Percentiles rank a stretch among this genome's conserved stretches.
Evolutionary conservation across 2,888 invertebrate species (phyloP).

Genomic region (Athripsodes cinereus): DNA sequence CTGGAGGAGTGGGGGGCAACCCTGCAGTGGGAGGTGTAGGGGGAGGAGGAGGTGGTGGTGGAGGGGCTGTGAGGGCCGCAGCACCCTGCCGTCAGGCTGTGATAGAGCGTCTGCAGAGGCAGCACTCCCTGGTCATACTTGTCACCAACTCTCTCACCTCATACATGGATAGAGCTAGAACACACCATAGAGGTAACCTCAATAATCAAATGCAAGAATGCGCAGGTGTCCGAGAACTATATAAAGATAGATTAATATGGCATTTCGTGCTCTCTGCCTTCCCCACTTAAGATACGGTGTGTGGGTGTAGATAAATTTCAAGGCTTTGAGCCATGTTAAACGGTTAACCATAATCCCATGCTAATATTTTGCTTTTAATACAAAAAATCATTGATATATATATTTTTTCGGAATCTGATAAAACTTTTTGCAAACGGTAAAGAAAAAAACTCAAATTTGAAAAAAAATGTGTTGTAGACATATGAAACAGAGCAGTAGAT

Average conservation of each 20-base stretch:
- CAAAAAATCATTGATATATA: too few relatives aligned
- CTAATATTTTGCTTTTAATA: not conserved
- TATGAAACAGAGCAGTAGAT: too few relatives aligned
- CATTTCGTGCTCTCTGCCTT: too few relatives aligned
- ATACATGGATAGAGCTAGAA: constrained; percentile 84
- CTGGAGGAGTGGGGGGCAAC: constrained; percentile 42
- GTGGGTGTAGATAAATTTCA: too few relatives aligned
- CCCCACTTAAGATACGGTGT: too few relatives aligned
- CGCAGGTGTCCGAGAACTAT: too few relatives aligned
- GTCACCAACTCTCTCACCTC: constrained; percentile 87
- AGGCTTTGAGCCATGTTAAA: too few relatives aligned
- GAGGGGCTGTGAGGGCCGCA: constrained; percentile 13
- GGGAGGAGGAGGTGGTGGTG: constrained; percentile 31
- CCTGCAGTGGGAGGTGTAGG: constrained; percentile 33
- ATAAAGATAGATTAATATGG: too few relatives aligned
- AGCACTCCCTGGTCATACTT: constrained; percentile 88
- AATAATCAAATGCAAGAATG: not conserved
- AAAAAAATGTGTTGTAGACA: too few relatives aligned
- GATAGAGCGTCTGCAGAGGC: constrained; percentile 84
- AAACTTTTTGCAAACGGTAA: too few relatives aligned
- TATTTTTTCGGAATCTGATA: too few relatives aligned
- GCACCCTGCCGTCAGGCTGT: constrained; percentile 60
- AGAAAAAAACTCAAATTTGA: too few relatives aligned
- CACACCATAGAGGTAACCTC: constrained; percentile 47
- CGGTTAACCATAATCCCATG: not conserved